Evolutionary conservation across 1,140 invertebrate species (phyloP), one percentile per base, ranked within the genome.

Genomic region (Caenorhabditis latens): DNA sequence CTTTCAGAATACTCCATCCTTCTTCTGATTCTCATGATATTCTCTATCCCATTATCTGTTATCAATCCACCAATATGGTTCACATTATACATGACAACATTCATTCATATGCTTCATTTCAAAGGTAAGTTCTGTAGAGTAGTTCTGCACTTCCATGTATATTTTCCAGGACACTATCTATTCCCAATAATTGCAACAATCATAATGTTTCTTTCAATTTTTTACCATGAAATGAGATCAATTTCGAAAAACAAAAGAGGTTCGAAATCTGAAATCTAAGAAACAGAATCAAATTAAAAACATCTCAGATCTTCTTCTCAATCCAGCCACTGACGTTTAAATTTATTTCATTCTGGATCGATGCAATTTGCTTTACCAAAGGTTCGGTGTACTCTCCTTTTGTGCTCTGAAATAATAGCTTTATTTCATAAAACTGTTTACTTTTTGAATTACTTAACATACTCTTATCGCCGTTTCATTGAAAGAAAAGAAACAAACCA

Each of bases 81-180:
- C 42, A 71, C 65, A 4, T 71, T 71, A n/a, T 71, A 71, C 19
- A 71, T 71, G 65, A 71, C 65, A 46, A 43, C 40, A 7, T 71
- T 71, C 42, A 71, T 71, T 19, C 65, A 71, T n/a, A 71, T 71
- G 65, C 65, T 71, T 19, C 19, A 71, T 71, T 71, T 71, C 40
- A 71, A 71, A 71, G 42, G 65, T 71, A n/a, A 16, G 40, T 9
- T 14, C 24, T 0, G 3, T 19, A 24, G 40, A 2, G 14, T 24
- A 7, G 43, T 46, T 71, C 16, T 4, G 6, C 4, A 43, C 65
- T 4, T 19, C 4, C 4, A 13, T 19, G 3, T 71, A 0, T 46
- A 32, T 11, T n/a, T 43, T 71, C 46, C 65, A 71, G 65, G 46
- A 43, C 14, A 43, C 5, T 71, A 43, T 71, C 4, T 71, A 19